A percentile compares a stretch with the other conserved stretches of the same genome.
Evolutionary conservation across 2,888 invertebrate genomes (phyloP).

Genomic region (Theodoxus fluviatilis): DNA sequence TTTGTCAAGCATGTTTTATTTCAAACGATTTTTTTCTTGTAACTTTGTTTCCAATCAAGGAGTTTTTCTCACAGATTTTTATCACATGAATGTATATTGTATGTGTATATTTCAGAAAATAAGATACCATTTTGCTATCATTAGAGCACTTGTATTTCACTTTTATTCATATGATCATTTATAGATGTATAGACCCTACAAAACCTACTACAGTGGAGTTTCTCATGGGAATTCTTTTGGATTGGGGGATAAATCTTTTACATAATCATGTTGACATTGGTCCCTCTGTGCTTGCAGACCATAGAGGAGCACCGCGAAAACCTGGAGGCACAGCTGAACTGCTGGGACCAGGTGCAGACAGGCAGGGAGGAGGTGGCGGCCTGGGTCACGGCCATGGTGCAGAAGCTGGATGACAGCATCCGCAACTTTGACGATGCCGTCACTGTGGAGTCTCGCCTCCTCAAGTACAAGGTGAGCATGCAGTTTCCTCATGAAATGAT

Average conservation of each 20-base stretch:
- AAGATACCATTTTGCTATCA: too few relatives aligned
- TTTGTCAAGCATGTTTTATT: too few relatives aligned
- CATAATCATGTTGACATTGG: too few relatives aligned
- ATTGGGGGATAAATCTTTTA: too few relatives aligned
- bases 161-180: not conserved
- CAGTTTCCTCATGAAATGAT: too few relatives aligned
- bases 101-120: too few relatives aligned
- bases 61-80: too few relatives aligned
- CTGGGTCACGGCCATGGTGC: slow-evolving; percentile 85
- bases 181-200: not conserved
- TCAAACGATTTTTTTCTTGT: too few relatives aligned
- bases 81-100: too few relatives aligned
- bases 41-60: too few relatives aligned
- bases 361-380: slow-evolving; percentile 81
- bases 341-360: slow-evolving; percentile 91
- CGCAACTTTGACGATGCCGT: slow-evolving; percentile 83
- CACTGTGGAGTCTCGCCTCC: slow-evolving; percentile 78
- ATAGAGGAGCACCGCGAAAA: slow-evolving; percentile 79
- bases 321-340: slow-evolving; percentile 86
- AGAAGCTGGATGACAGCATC: slow-evolving; percentile 77
- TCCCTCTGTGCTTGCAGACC: too few relatives aligned
- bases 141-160: not conserved
- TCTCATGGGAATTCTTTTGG: not conserved
- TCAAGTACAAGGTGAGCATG: slow-evolving; percentile 76
- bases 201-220: not conserved